A percentile compares a stretch with the other conserved stretches of the same genome.
Evolutionary conservation across 2,113 vertebrate species (phyloP).

Genomic region (Phalacrocorax carbo): DNA sequence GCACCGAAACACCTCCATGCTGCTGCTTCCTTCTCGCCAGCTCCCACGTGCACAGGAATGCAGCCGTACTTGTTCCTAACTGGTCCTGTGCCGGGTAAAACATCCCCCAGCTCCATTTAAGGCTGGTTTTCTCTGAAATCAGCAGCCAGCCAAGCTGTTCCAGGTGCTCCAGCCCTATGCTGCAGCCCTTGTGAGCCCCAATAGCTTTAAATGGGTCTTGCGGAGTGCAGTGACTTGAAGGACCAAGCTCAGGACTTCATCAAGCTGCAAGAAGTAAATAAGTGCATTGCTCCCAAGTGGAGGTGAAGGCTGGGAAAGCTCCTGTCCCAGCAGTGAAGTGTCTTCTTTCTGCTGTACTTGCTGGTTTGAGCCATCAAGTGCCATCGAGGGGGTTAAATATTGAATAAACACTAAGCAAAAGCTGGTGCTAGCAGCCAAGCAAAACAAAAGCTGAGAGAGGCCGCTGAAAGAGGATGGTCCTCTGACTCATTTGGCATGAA

Average conservation of each 20-base stretch:
- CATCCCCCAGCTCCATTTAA: background rate
- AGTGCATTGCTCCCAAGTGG: rapidly evolving
- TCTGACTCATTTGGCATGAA: constrained; percentile 56
- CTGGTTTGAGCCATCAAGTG: background rate
- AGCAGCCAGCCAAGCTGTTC: background rate
- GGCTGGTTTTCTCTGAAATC: background rate
- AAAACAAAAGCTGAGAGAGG: constrained; percentile 32
- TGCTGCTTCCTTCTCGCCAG: background rate
- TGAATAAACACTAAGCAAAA: constrained; percentile 36
- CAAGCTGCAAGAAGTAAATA: background rate
- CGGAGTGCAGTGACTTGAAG: background rate
- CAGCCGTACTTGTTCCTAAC: constrained; percentile 19
- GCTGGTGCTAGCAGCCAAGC: background rate
- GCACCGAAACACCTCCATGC: background rate
- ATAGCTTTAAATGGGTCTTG: background rate
- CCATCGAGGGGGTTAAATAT: constrained; percentile 14
- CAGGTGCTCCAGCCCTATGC: background rate
- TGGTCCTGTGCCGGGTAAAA: background rate
- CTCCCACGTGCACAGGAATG: constrained; percentile 44
- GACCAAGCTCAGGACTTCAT: background rate
- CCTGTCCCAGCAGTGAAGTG: background rate
- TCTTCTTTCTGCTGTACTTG: background rate
- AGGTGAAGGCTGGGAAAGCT: background rate
- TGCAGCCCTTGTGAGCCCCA: rapidly evolving
- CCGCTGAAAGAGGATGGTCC: background rate